phyloP scores from a whole-genome alignment of 2,888 invertebrate species.

The Tinea pellionella region DNA sequence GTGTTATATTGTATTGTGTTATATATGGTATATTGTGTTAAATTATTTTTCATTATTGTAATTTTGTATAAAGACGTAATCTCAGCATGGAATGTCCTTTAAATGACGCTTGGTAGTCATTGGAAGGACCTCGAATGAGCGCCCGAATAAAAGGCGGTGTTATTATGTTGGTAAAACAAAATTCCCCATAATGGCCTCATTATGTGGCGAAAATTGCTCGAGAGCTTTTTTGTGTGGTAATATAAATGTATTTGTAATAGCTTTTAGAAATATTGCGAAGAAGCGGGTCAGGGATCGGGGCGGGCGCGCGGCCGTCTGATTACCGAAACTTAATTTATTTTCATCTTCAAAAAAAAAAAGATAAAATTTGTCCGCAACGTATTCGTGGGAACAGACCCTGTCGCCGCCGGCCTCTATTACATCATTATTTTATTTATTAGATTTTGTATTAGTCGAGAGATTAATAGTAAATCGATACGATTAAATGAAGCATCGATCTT shows the following conservation, averaged over 20 bases:
- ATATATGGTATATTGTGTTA: too few species aligned
- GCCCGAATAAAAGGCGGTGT: constrained; percentile 62
- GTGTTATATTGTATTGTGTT: too few species aligned
- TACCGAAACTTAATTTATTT: constrained; percentile 68
- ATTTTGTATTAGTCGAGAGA: constrained; percentile 62
- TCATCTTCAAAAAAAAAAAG: constrained; percentile 34
- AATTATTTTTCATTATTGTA: constrained; percentile 23
- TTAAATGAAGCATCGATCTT: constrained; percentile 22
- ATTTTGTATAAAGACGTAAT: constrained; percentile 60
- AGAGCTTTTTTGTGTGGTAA: constrained; percentile 65
- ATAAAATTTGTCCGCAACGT: constrained; percentile 54
- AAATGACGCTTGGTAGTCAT: constrained; percentile 48
- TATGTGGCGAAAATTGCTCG: constrained; percentile 69
- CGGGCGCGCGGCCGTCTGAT: constrained; percentile 44
- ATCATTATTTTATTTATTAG: constrained; percentile 69
- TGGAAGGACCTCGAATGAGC: constrained; percentile 45
- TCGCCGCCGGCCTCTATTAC: constrained; percentile 67
- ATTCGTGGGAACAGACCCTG: constrained; percentile 63
- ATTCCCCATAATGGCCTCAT: constrained; percentile 69
- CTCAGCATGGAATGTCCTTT: constrained; percentile 66
- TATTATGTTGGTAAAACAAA: constrained; percentile 71
- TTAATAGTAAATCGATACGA: constrained; percentile 64
- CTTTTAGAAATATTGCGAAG: constrained; percentile 69
- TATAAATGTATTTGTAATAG: constrained; percentile 70
- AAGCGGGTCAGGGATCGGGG: constrained; percentile 54